Evolutionary conservation across 2,797 vertebrate species (phyloP), one percentile per base, ranked within the genome.

Genomic region (Ficedula albicollis): DNA sequence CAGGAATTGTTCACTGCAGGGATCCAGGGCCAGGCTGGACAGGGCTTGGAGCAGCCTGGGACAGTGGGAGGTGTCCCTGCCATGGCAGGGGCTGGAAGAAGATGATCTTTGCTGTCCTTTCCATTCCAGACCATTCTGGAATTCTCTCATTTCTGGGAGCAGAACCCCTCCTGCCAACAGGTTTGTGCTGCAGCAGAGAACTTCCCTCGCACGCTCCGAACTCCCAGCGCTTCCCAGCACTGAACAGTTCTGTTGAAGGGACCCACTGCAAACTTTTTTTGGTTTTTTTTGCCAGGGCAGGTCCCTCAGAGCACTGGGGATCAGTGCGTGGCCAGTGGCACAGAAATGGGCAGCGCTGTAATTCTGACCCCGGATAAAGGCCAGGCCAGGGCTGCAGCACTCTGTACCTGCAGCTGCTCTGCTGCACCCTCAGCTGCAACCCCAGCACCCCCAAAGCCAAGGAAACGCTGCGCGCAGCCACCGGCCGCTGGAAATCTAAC

Each of bases 401-500:
- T 41, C 16, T 0, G 27, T 2, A 4, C 52, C 78, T 46, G 10
- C 25, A 46, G 66, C 59, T 41, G 32, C 81, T 87, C 87, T 56
- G 48, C 38, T 3, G 27, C 6, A 23, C 14, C 11, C 75, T 52
- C 76, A 27, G 8, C 11, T 21, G 19, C 58, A 39, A 46, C 15
- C 73, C 89, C 46, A 6, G 18, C 74, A 68, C 77, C 63, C 77
- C 63, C 32, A 81, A 87, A 69, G 69, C 67, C 55, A 69, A 1
- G 2, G 48, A 67, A 90, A 72, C 0, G 5, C 38, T 59, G 75
- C 74, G 56, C 52, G 6, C 58, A 41, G 27, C n/a, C 69, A 94
- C 78, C 13, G 15, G 85, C 73, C 7, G 11, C 75, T 15, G 21
- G 95, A 87, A 97, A 97, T 93, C 55, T 79, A 93, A 89, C 93